Base-by-base conservation (phyloP, 2,797 vertebrate species). In the Cyprinella venusta region DNA sequence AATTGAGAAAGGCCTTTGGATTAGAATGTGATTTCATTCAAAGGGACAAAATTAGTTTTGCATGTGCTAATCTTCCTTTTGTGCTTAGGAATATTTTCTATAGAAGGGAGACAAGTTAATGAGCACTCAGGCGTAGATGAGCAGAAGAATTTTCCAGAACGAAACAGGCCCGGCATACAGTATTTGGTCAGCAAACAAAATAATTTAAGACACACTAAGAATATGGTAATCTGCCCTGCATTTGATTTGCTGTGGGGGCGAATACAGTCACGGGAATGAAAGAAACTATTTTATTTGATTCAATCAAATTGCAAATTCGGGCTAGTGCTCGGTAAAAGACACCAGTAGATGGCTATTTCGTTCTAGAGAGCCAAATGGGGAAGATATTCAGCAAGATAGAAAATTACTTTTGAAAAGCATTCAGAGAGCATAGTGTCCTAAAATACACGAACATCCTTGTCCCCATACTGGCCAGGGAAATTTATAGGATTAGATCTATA, bases 1-100 rank as follows among this genome's bases (percentile, higher is more conserved):
- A 92, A 92, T 93, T 93, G 91, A 92, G 90, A 90, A 88, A 90
- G 91, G 91, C 92, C 90, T 88, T 83, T 33, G 92, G 92, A 94
- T 94, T 94, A 94, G 91, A 92, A 92, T 92, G 93, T 92, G 91
- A 94, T 94, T 95, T 94, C 92, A 94, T 94, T 94, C 93, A 93
- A 91, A 91, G 90, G 88, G 79, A 71, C 91, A 93, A 94, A 94
- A 93, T 93, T 90, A 88, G 88, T 93, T 94, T 94, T 90, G 86
- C 90, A 92, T 88, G 86, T 90, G 87, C 91, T 94, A 94, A 94
- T 95, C 93, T 94, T 92, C 88, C 88, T 93, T 94, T 94, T 91
- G 82, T 80, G 89, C 89, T 90, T 15, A 88, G 90, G 90, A 92
- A 93, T 91, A 93, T 90, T 90, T 93, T 88, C 92, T 86, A 90